Evolutionary conservation across 2,888 invertebrate genomes (phyloP), one percentile per base, ranked within the genome.

Genomic region (Adelphocoris suturalis): DNA sequence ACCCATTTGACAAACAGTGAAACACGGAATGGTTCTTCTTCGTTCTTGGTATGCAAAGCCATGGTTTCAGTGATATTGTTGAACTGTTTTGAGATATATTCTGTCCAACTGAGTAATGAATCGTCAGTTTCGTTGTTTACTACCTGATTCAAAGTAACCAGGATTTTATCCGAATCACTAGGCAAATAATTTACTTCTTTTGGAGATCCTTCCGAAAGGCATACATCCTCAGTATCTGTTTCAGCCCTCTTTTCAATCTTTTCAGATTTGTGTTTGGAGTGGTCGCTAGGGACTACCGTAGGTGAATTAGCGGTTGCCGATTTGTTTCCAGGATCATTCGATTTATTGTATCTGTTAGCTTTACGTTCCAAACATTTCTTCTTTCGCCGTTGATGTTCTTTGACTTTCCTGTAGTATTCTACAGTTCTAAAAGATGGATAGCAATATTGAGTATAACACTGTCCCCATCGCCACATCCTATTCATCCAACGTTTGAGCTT

Each of bases 321-420:
- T n/a, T 57, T 57, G n/a, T 23, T 23, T 3, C 68, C 23, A 23
- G 12, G 23, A 27, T 23, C 27, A 11, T 68, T 27, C 0, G 68
- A 12, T 68, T 68, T 68, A 12, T 68, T 68, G 23, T 68, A 23
- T 19, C 23, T 68, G 9, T 19, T 68, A 12, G 68, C 19, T 23
- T 68, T 68, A 23, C 68, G 68, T 19, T 68, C 68, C 12, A 19
- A 12, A 23, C 7, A 68, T 23, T 27, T 68, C 23, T 27, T 68
- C 68, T 75, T 47, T n/a, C 86, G 37, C 37, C 47, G 16, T 2
- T 86, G 52, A 14, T 48, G n/a, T 13, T 88, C 52, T 78, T 48
- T 88, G n/a, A 52, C 78, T 78, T 80, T 88, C 37, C 14, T 19
- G 46, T 88, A 88, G 37, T 88, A 88, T 16, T 88, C 88, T 0